phyloP scores from a whole-genome alignment of 2,797 vertebrate genomes.

The Anas acuta region DNA sequence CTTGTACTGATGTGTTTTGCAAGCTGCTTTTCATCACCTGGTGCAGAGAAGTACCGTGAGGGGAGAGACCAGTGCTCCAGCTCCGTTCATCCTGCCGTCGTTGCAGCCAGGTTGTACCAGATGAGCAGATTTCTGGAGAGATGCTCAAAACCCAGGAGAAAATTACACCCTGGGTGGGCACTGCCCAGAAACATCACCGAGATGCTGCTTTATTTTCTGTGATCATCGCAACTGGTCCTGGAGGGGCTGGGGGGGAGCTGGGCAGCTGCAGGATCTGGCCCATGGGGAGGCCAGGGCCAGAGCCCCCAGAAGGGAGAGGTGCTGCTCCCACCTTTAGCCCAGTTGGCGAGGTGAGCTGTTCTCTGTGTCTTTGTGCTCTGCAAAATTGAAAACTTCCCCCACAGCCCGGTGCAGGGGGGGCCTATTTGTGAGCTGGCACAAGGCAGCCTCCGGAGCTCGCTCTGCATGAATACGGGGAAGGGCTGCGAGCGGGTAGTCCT shows the following conservation, averaged over 20 bases:
- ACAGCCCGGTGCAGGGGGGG: neutral
- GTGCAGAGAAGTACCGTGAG: neutral
- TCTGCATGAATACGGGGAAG: neutral
- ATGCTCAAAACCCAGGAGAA: neutral
- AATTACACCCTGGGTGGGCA: neutral
- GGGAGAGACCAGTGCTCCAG: neutral
- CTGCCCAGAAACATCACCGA: too few relatives aligned
- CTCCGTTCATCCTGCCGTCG: neutral
- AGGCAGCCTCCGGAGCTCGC: neutral
- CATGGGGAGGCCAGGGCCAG: neutral
- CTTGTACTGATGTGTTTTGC: neutral
- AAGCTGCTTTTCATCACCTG: neutral
- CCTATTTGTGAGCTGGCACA: neutral
- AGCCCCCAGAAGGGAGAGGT: neutral
- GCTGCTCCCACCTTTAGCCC: neutral
- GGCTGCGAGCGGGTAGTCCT: neutral
- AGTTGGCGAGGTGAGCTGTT: neutral
- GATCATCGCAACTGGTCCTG: rapidly evolving
- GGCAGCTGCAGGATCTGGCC: neutral
- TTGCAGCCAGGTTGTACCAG: neutral
- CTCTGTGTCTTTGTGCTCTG: rapidly evolving
- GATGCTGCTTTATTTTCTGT: neutral
- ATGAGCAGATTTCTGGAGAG: neutral
- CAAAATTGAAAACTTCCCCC: neutral
- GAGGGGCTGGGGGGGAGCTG: neutral